A percentile compares a stretch with the other conserved stretches of the same genome.
Conservation (phyloP, 2,113 vertebrate genomes). For the Chelonoidis abingdonii region DNA sequence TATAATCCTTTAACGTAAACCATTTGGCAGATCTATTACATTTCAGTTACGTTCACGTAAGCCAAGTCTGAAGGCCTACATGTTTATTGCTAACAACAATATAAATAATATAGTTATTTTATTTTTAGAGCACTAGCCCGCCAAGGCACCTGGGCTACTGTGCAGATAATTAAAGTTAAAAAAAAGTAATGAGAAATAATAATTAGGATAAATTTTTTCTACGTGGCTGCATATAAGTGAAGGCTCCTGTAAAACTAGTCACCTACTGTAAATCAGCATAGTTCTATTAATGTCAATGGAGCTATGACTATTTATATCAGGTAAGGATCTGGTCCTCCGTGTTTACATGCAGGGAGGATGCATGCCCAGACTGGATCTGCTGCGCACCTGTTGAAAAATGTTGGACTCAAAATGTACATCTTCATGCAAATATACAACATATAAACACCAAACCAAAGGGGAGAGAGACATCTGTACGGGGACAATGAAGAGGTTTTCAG, state of each 20-base stretch:
- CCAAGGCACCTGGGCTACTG: background rate
- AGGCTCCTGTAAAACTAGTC: background rate
- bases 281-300: background rate
- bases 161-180: background rate
- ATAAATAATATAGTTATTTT: background rate
- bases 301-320: background rate
- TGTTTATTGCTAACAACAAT: conserved; percentile 12
- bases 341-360: background rate
- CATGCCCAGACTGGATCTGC: background rate
- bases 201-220: background rate
- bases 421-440: background rate
- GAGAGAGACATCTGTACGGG: background rate
- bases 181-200: background rate
- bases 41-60: conserved; percentile 24
- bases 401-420: background rate
- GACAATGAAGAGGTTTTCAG: background rate
- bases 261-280: background rate
- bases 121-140: background rate
- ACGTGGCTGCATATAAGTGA: background rate
- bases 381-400: background rate
- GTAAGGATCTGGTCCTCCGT: background rate
- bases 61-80: conserved; percentile 12
- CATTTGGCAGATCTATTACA: conserved; percentile 26
- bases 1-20: conserved; percentile 19
- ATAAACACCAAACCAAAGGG: background rate